phyloP scores from a whole-genome alignment of 2,888 invertebrate species.

The Euphydryas editha region DNA sequence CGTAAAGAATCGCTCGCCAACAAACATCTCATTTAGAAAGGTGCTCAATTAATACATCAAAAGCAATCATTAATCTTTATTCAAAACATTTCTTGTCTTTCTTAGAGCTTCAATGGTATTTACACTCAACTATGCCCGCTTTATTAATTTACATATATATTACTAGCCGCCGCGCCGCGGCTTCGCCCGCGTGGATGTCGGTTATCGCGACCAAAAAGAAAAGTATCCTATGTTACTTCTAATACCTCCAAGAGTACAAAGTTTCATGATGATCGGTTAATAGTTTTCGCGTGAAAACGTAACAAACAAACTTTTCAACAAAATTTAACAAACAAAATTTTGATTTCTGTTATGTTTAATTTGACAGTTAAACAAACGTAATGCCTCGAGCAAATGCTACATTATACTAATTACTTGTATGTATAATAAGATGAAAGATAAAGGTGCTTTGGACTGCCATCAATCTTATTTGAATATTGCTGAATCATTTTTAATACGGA shows the following conservation, averaged over 20 bases:
- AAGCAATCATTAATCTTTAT: slow-evolving; percentile 31
- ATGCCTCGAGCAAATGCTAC: slow-evolving; percentile 23
- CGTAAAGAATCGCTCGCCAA: slow-evolving; percentile 4
- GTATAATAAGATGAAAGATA: slow-evolving; percentile 36
- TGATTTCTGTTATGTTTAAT: slow-evolving; percentile 13
- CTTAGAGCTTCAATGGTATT: neutral
- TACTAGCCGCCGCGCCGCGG: too few species aligned
- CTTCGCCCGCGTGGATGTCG: too few species aligned
- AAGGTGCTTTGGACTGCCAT: slow-evolving; percentile 4
- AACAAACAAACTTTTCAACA: too few species aligned
- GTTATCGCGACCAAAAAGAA: too few species aligned
- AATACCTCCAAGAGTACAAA: too few species aligned
- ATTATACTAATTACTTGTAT: slow-evolving; percentile 32
- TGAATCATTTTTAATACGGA: neutral
- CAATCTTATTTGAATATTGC: neutral
- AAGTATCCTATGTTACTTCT: too few species aligned
- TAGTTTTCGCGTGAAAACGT: too few species aligned
- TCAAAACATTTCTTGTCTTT: slow-evolving; percentile 11
- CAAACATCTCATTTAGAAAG: slow-evolving; percentile 30
- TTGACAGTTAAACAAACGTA: slow-evolving; percentile 28
- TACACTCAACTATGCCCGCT: neutral
- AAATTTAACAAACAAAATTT: too few species aligned
- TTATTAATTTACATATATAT: neutral
- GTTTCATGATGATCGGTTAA: too few species aligned
- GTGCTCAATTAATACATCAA: slow-evolving; percentile 23